Percentiles rank a stretch among this genome's conserved stretches.
Conservation (phyloP, 2,797 vertebrate species). For the Loriculus beryllinus region DNA sequence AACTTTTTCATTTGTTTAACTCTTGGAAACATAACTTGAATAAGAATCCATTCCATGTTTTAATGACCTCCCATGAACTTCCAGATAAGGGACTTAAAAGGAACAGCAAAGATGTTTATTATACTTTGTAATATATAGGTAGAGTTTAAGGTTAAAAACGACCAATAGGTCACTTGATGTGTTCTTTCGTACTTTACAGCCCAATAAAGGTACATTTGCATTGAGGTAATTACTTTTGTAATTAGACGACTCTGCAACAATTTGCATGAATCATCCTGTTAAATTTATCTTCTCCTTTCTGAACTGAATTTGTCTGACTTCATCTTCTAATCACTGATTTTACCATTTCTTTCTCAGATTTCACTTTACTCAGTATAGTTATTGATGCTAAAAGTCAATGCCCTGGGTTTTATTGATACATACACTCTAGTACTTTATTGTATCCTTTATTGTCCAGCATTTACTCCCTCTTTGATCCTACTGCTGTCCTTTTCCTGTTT, state of each 20-base stretch:
- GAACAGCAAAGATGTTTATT: neutral
- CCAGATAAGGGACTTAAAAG: neutral
- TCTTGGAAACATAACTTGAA: neutral
- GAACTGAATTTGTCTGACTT: neutral
- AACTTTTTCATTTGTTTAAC: neutral
- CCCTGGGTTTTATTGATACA: neutral
- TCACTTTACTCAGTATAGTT: neutral
- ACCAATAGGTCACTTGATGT: neutral
- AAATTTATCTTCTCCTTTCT: slow-evolving; percentile 25
- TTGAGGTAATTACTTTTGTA: slow-evolving; percentile 25
- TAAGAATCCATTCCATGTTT: neutral
- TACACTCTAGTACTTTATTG: neutral
- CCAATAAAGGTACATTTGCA: slow-evolving; percentile 15
- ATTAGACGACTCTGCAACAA: neutral
- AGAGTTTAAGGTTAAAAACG: neutral
- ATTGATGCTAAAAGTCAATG: neutral
- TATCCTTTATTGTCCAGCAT: neutral
- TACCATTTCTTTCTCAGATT: neutral
- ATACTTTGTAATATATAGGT: neutral
- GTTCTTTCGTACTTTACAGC: neutral
- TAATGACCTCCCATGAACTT: neutral
- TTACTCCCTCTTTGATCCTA: neutral
- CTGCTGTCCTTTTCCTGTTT: neutral
- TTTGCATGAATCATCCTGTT: slow-evolving; percentile 32
- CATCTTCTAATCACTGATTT: neutral